phyloP scores from a whole-genome alignment of 2,797 vertebrate species.

The Poeciliopsis paucimaculata region DNA sequence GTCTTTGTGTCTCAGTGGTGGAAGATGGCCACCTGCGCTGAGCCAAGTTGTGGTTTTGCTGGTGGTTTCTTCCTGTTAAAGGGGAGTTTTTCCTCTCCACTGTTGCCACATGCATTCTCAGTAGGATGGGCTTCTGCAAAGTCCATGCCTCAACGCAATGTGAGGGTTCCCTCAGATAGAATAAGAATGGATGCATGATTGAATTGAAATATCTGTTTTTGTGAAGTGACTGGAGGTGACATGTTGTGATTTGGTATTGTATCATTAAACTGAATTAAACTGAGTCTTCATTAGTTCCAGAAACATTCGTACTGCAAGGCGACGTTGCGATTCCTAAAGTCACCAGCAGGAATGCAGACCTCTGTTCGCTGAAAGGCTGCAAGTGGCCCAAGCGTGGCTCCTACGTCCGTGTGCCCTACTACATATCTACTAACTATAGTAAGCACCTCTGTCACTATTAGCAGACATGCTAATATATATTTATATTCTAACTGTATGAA shows the following conservation, averaged over 20 bases:
- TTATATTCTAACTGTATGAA: neutral
- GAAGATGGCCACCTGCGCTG: no score
- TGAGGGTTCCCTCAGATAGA: no score
- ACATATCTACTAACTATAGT: slow-evolving; percentile 37
- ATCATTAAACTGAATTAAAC: neutral
- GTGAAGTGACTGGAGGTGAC: no score
- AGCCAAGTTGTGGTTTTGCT: no score
- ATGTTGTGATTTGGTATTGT: neutral
- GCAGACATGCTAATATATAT: neutral
- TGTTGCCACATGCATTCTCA: no score
- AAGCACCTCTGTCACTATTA: neutral
- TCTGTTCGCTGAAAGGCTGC: slow-evolving; percentile 48
- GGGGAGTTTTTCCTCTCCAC: no score
- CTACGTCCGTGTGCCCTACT: slow-evolving; percentile 40
- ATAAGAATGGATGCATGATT: no score
- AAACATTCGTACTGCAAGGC: neutral
- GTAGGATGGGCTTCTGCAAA: no score
- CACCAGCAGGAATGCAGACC: slow-evolving; percentile 39
- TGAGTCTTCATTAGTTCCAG: slow-evolving; percentile 15
- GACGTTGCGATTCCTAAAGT: slow-evolving; percentile 35
- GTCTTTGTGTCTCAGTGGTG: no score
- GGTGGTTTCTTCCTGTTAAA: no score
- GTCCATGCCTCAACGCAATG: no score
- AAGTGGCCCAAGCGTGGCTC: slow-evolving; percentile 35
- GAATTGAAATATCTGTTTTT: no score